Evolutionary conservation across 92 coral and sea anemone genomes (phyloP), one percentile per base, ranked within the genome.

Genomic region (Porites evermanni): DNA sequence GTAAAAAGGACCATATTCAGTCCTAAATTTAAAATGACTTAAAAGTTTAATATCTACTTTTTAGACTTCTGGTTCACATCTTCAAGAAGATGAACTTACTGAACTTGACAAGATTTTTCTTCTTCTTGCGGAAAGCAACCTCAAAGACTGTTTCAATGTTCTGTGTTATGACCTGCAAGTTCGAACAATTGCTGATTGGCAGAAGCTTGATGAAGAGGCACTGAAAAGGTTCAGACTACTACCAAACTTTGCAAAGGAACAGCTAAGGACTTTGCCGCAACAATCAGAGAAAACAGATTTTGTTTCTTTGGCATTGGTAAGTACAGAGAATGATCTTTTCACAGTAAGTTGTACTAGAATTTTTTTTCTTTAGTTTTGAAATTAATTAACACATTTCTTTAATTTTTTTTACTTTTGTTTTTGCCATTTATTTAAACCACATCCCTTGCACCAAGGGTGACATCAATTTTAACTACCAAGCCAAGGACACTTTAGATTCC

Each of bases 21-120:
- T 38, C 47, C 7, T 38, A 38, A 38, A 38, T 38, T 38, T 38
- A 38, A 38, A 38, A 38, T 38, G 4, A 4, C 47, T 21, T 19
- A 19, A 67, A 20, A 67, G 23, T 67, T 18, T 20, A 7, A 1
- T 19, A 7, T 67, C 72, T 67, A 2, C 38, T 18, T 20, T 38
- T 38, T 38, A 12, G 29, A 67, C 29, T 67, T 54, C 53, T 8
- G 14, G 64, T 53, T 19, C 64, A 74, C 78, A 53, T 20, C 74
- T 44, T 50, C 72, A 21, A 51, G 53, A 38, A 38, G 47, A 71
- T 1, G 64, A 73, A 54, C 65, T 88, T 47, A 93, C 87, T 81
- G 94, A 89, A 61, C 90, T 79, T 67, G 96, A 93, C 72, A 90
- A 89, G 66, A 85, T 93, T 26, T 93, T 88, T 72, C 86, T 93